Conservation (phyloP, 2,113 vertebrate species). For the Dunckerocampus dactyliophorus region DNA sequence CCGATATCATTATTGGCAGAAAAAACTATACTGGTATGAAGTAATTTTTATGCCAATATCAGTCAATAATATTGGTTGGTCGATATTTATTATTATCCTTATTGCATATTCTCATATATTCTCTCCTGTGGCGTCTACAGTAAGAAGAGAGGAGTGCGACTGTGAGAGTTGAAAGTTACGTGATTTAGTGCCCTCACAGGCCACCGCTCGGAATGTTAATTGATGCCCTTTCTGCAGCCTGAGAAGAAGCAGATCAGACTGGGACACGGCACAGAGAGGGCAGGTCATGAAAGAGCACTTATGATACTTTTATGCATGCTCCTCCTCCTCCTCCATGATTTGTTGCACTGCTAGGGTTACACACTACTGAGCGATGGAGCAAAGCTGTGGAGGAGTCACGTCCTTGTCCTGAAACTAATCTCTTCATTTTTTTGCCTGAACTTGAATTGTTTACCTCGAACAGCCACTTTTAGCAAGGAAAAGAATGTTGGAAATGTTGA, state of each 20-base stretch:
- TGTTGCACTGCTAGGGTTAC: conserved; percentile 40
- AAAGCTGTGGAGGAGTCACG: conserved; percentile 14
- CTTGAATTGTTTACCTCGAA: conserved; percentile 8
- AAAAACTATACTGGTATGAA: too few species aligned
- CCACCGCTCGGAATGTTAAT: conserved; percentile 69
- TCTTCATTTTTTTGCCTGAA: conserved; percentile 48
- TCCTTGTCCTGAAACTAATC: conserved; percentile 28
- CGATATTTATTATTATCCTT: too few species aligned
- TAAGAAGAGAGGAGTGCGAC: conserved; percentile 42
- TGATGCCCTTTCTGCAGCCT: conserved; percentile 51
- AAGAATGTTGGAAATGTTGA: conserved; percentile 66
- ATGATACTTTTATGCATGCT: conserved; percentile 19
- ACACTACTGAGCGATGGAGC: conserved; percentile 23
- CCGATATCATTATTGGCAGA: too few species aligned
- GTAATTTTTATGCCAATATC: too few species aligned
- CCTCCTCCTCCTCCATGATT: conserved; percentile 10
- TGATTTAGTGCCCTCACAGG: conserved; percentile 62
- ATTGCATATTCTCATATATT: conserved; percentile 12
- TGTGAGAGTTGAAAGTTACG: conserved; percentile 48
- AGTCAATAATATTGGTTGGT: too few species aligned
- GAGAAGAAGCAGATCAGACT: conserved; percentile 51
- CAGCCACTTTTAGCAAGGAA: conserved; percentile 52
- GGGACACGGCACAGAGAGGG: conserved; percentile 25
- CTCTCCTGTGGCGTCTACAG: conserved; percentile 43
- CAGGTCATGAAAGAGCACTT: conserved; percentile 12